Base-by-base conservation (phyloP, 2,888 invertebrate species). In the Chymomyza amoena region DNA sequence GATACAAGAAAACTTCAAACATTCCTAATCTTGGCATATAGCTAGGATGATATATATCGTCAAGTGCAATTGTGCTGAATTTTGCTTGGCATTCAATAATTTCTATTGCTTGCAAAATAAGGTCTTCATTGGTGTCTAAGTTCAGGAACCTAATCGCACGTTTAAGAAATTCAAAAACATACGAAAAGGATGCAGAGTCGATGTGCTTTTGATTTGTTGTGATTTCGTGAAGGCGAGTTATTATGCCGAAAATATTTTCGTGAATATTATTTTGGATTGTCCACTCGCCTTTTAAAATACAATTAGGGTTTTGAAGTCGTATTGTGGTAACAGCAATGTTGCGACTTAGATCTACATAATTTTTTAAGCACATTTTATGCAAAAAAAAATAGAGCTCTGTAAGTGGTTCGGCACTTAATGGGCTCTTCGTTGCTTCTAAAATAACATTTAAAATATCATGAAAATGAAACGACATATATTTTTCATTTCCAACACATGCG, bases 1-100 rank as follows among this genome's bases (percentile, higher is more conserved):
- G 93, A 81, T 96, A 94, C 69, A 97, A 93, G 52, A 98, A 93
- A 66, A 97, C 92, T 60, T 95, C 93, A 88, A 97, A 95, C 93
- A 98, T 96, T 89, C 96, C 95, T 84, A 94, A 93, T 51, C 96
- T 93, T 5, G 98, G 98, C 89, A 98, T 93, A 81, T 96, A 94
- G 71, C 94, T 93, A 0, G 98, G 97, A 91, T 96, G 95, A 81
- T 94, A 93, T 67, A 94, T 91, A 45, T 92, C 92, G 5, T 90
- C 89, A 20, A 89, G 88, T 56, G 79, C 74, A 1, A 89, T 86
- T 64, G 91, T 90, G 64, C 95, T 92, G 72, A 95, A 93, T 86
- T 94, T 94, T 0, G 96, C 95, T 92, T 97, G 97, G 68, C 94
- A 93, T 61, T 95, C 93, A 64, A 96, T 93, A 57, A 96, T 93